Evolutionary conservation across 30 jellyfish, hydroid and myxozoan genomes (phyloP).

Genomic region (Hydractinia symbiolongicarpus): DNA sequence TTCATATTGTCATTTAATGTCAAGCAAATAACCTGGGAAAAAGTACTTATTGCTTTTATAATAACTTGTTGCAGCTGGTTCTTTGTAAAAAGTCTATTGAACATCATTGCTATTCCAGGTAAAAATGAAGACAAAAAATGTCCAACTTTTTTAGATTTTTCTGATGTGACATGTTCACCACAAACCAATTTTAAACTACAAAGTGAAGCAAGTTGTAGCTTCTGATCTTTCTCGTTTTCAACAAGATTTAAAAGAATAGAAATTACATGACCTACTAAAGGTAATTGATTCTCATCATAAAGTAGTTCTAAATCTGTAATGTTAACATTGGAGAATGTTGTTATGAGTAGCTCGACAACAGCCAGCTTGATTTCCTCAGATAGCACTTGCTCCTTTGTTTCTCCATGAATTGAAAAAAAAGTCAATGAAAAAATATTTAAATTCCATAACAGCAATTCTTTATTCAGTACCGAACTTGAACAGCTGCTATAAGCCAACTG

Average conservation of each 20-base stretch:
- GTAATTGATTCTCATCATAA: slow-evolving; percentile 37
- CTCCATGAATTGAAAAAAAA: neutral
- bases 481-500: neutral
- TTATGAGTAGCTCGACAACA: slow-evolving; percentile 20
- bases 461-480: neutral
- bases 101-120: slow-evolving; percentile 64
- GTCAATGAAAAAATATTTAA: slow-evolving; percentile 20
- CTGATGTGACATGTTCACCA: neutral
- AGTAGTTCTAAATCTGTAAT: slow-evolving; percentile 2
- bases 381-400: neutral
- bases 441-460: slow-evolving; percentile 16
- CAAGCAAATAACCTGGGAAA: slow-evolving; percentile 15
- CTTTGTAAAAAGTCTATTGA: slow-evolving; percentile 32
- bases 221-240: slow-evolving; percentile 47
- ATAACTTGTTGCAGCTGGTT: slow-evolving; percentile 41
- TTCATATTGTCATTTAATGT: slow-evolving; percentile 43
- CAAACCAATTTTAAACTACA: slow-evolving; percentile 34
- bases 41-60: slow-evolving; percentile 26
- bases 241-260: slow-evolving; percentile 51
- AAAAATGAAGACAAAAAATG: slow-evolving; percentile 48
- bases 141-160: slow-evolving; percentile 28
- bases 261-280: slow-evolving; percentile 75
- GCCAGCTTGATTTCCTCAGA: slow-evolving; percentile 63
- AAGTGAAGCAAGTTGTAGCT: slow-evolving; percentile 32
- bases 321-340: slow-evolving; percentile 6